Evolutionary conservation across 2,797 vertebrate genomes (phyloP), one percentile per base, ranked within the genome.

Genomic region (Enteromius viviparus): DNA sequence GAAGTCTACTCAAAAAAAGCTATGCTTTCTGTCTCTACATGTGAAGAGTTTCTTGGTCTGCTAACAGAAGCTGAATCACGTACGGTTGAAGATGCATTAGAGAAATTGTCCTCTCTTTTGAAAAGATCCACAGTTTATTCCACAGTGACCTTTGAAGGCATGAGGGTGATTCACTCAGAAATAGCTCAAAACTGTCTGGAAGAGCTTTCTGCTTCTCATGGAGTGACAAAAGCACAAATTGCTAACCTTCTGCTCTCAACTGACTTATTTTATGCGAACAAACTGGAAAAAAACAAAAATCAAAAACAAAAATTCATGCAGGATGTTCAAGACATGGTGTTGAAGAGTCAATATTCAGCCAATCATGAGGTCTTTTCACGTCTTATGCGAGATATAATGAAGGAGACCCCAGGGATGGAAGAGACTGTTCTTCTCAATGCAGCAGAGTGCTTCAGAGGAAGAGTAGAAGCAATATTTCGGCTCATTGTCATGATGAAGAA

Each of bases 41-140:
- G 92, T 89, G 92, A 94, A 53, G 88, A 93, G 32, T 93, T 92
- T 78, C 89, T 94, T 76, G 85, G 2, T 76, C 78, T 93, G 32
- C 70, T 85, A 6, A 86, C 89, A 82, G 90, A 85, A 82, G 85
- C 90, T 87, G 90, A 84, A 76, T 85, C 81, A 12, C 49, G n/a
- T 17, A 90, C 85, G 47, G 82, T 91, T 6, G 89, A 92, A 85
- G 77, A 91, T n/a, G 85, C n/a, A 58, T 92, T 94, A 88, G 87
- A 88, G 2, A 91, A 91, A 66, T 92, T 92, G 86, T 92, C 92
- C 49, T 87, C 83, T 79, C 89, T 94, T n/a, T 84, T 94, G 76
- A 70, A 81, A 55, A 82, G 32, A 53, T 90, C 80, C 77, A 37
- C 1, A 64, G 89, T 85, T 37, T 11, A 85, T 74, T 88, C 62